These are phyloP conservation scores for Chiloscyllium punctatum DNA, from an alignment of 2,797 vertebrate genomes.

Conservation along the genomic window DNA sequence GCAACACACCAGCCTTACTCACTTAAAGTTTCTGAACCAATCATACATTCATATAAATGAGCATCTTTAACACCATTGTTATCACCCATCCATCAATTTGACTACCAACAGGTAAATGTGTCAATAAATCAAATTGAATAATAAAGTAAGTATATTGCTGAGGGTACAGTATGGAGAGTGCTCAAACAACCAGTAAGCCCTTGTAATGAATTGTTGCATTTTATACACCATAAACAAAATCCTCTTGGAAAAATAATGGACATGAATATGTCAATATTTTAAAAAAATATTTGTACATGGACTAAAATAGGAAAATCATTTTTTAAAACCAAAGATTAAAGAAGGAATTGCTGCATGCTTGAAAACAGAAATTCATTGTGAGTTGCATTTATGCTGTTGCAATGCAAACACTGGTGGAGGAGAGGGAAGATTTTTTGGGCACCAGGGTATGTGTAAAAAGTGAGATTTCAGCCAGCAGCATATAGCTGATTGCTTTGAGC, in stretches of 20 bases:
- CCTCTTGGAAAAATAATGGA: background rate
- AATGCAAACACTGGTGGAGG: too few species aligned
- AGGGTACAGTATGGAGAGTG: background rate
- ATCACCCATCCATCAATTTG: background rate
- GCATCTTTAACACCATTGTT: background rate
- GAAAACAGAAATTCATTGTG: too few species aligned
- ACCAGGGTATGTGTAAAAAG: too few species aligned
- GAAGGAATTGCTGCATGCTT: too few species aligned
- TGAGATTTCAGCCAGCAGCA: too few species aligned
- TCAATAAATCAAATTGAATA: background rate
- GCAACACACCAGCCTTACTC: background rate
- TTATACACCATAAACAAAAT: background rate
- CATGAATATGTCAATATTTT: too few species aligned
- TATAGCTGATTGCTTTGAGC: too few species aligned
- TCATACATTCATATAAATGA: background rate
- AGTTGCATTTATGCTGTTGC: too few species aligned
- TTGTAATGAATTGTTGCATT: background rate
- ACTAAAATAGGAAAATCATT: too few species aligned
- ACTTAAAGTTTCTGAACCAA: background rate
- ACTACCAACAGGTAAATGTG: background rate
- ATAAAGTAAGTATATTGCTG: background rate
- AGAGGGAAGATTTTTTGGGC: too few species aligned
- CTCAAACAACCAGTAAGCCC: background rate
- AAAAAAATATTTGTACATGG: too few species aligned
- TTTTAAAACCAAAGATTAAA: too few species aligned